Evolutionary conservation across 2,113 vertebrate species (phyloP).

Genomic region (Sinocyclocheilus maitianheensis): DNA sequence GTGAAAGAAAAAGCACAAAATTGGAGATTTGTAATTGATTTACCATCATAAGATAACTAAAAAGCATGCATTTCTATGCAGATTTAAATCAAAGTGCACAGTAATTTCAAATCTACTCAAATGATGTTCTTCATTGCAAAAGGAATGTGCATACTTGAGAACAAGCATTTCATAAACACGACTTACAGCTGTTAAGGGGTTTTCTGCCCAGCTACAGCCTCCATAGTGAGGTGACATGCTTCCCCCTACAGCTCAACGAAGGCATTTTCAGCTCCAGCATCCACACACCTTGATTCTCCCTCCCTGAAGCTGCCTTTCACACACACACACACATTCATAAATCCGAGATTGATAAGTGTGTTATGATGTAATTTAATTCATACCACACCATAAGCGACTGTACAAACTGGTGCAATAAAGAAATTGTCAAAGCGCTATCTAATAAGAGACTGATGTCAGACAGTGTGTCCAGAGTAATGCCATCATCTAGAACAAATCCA

Average conservation of each 20-base stretch:
- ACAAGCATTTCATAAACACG: neutral
- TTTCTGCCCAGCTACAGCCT: slow-evolving; percentile 1
- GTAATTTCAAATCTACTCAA: neutral
- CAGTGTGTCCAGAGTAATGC: slow-evolving; percentile 49
- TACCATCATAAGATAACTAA: neutral
- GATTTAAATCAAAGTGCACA: neutral
- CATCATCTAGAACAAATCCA: slow-evolving; percentile 38
- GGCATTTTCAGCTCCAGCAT: slow-evolving; percentile 53
- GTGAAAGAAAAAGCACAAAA: neutral
- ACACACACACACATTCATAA: slow-evolving; percentile 52
- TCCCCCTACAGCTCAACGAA: slow-evolving; percentile 70
- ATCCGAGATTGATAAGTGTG: slow-evolving; percentile 64
- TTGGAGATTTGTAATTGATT: neutral
- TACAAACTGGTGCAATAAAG: slow-evolving; percentile 64
- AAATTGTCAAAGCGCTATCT: slow-evolving; percentile 58
- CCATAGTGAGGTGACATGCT: slow-evolving; percentile 68
- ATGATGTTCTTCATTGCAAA: neutral
- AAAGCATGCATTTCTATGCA: neutral
- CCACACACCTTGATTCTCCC: neutral
- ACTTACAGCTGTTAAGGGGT: neutral
- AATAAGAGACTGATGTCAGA: slow-evolving; percentile 55
- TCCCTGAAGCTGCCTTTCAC: neutral
- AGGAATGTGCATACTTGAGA: neutral
- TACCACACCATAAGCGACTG: slow-evolving; percentile 51
- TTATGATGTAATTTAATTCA: slow-evolving; percentile 63